Conservation (phyloP, 2,888 invertebrate species). For the Drosophila anomelani region DNA sequence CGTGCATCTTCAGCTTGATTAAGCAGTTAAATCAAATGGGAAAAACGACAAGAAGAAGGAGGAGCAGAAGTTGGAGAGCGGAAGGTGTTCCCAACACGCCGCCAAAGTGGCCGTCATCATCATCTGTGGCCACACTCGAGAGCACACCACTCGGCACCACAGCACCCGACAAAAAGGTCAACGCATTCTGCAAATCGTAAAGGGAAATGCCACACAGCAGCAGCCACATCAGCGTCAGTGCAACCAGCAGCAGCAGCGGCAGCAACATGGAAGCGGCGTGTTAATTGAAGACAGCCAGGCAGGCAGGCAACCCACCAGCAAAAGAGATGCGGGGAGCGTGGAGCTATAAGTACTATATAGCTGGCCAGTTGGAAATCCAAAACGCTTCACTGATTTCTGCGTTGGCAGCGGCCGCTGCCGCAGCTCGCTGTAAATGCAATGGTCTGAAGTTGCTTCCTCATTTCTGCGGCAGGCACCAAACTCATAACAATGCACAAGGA, state of each 20-base stretch:
- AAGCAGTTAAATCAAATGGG: slow-evolving; percentile 76
- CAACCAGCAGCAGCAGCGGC: slow-evolving; percentile 32
- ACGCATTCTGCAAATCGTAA: slow-evolving; percentile 70
- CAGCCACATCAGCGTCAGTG: slow-evolving; percentile 39
- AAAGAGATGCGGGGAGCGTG: background rate
- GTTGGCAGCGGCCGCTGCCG: slow-evolving; percentile 39
- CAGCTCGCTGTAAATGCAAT: slow-evolving; percentile 43
- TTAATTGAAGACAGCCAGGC: slow-evolving; percentile 80
- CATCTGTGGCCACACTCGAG: slow-evolving; percentile 71
- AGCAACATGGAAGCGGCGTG: slow-evolving; percentile 76
- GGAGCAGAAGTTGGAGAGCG: slow-evolving; percentile 24
- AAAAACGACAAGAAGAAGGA: slow-evolving; percentile 16
- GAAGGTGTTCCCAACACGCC: slow-evolving; percentile 68
- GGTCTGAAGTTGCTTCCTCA: slow-evolving; percentile 71
- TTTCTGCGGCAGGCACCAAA: slow-evolving; percentile 72
- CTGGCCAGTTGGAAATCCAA: slow-evolving; percentile 50
- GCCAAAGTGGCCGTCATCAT: slow-evolving; percentile 69
- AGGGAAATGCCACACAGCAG: slow-evolving; percentile 77
- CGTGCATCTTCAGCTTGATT: slow-evolving; percentile 69
- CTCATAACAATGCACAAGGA: slow-evolving; percentile 57
- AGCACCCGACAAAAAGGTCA: slow-evolving; percentile 62
- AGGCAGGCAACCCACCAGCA: slow-evolving; percentile 57
- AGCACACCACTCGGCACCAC: slow-evolving; percentile 51
- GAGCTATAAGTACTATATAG: slow-evolving; percentile 19
- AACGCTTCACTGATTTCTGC: slow-evolving; percentile 71